phyloP scores from a whole-genome alignment of 1,140 invertebrate genomes.

The Drosophila equinoxialis region DNA sequence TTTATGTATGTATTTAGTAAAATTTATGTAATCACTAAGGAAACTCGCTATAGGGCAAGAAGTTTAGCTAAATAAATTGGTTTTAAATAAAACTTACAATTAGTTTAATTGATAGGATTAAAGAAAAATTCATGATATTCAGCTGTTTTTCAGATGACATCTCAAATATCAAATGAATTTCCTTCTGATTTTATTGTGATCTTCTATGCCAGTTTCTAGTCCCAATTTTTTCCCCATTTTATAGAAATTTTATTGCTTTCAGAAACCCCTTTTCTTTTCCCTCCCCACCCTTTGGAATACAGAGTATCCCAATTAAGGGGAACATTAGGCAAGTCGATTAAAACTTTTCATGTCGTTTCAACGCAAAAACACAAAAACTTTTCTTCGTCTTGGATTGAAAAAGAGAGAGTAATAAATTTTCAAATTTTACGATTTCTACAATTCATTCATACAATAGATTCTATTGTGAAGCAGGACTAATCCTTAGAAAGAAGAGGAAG shows the following conservation, averaged over 20 bases:
- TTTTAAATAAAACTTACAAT: too few relatives aligned
- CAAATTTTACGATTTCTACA: slow-evolving; percentile 50
- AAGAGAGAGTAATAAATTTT: slow-evolving; percentile 44
- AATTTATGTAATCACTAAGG: neutral
- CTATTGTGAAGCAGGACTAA: neutral
- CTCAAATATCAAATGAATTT: too few relatives aligned
- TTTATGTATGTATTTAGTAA: neutral
- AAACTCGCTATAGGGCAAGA: too few relatives aligned
- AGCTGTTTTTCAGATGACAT: too few relatives aligned
- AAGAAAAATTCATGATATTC: too few relatives aligned
- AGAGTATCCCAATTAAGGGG: neutral
- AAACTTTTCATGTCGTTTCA: slow-evolving; percentile 21
- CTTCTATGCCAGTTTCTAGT: too few relatives aligned
- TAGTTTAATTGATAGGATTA: too few relatives aligned
- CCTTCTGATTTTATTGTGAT: too few relatives aligned
- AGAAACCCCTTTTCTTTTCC: neutral
- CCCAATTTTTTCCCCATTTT: too few relatives aligned
- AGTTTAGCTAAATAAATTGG: too few relatives aligned
- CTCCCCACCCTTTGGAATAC: neutral
- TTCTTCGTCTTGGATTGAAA: slow-evolving; percentile 13
- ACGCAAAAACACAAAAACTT: slow-evolving; percentile 17
- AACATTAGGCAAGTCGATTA: slow-evolving; percentile 19
- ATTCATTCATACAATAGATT: neutral
- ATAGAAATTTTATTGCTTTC: too few relatives aligned
- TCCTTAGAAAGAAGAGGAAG: neutral